Evolutionary conservation across 2,797 vertebrate species (phyloP).

Genomic region (Pipistrellus nathusii): DNA sequence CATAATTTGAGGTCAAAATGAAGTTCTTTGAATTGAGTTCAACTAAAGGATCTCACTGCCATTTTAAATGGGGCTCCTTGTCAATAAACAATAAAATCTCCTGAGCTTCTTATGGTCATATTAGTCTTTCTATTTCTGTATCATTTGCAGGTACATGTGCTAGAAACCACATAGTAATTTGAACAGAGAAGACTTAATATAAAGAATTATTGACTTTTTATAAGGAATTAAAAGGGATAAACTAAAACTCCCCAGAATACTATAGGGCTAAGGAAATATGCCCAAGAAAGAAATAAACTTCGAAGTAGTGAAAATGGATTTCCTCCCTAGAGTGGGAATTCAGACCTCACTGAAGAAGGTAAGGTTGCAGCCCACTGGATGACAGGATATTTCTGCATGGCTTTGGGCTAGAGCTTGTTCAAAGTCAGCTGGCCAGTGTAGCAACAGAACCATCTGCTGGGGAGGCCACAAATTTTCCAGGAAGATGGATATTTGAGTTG

Average conservation of each 20-base stretch:
- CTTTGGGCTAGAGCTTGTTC: neutral
- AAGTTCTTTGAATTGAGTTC: neutral
- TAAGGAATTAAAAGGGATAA: conserved; percentile 16
- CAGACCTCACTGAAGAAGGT: neutral
- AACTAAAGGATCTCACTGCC: neutral
- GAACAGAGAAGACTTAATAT: neutral
- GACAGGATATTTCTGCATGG: neutral
- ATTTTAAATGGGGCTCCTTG: neutral
- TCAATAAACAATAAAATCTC: conserved; percentile 22
- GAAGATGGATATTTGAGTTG: neutral
- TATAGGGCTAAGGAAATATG: neutral
- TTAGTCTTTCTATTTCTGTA: conserved; percentile 15
- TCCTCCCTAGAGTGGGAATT: neutral
- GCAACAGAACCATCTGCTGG: neutral
- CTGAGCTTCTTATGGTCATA: neutral
- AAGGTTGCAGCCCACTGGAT: neutral
- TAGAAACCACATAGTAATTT: neutral
- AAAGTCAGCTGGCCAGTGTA: neutral
- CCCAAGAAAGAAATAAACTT: neutral
- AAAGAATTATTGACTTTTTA: conserved; percentile 33
- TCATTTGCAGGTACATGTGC: neutral
- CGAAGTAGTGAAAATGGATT: neutral
- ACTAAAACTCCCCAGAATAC: neutral
- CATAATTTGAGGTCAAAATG: neutral
- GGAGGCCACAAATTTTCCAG: neutral